These are phyloP conservation scores for Zelostemma sp. DNA, from an alignment of 1,140 invertebrate genomes.

Conservation along the genomic window DNA sequence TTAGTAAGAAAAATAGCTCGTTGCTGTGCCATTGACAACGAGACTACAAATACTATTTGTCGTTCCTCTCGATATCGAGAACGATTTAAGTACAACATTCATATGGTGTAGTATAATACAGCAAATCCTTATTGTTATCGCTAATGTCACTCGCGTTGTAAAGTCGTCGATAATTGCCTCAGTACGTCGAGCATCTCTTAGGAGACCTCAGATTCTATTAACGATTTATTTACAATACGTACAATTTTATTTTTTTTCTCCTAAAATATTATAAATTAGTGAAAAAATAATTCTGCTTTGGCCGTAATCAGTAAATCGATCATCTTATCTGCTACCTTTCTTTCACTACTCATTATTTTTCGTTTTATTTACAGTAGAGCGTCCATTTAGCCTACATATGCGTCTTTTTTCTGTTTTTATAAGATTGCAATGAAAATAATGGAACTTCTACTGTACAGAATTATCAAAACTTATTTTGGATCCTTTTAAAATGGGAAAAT, in stretches of 20 bases:
- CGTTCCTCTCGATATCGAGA: neutral
- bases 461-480: no score
- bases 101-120: conserved; percentile 38
- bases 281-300: conserved; percentile 70
- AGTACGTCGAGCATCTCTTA: conserved; percentile 22
- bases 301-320: conserved; percentile 62
- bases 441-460: no score
- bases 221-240: conserved; percentile 63
- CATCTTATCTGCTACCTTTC: conserved; percentile 13
- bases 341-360: conserved; percentile 7
- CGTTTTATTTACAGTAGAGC: neutral
- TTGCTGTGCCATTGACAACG: neutral
- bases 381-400: neutral
- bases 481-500: no score
- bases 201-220: conserved; percentile 15
- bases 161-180: conserved; percentile 30
- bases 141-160: conserved; percentile 2
- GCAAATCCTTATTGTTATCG: conserved; percentile 19
- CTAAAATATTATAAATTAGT: conserved; percentile 61
- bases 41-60: conserved; percentile 2
- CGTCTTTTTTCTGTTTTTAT: neutral
- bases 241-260: conserved; percentile 47
- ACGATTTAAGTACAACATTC: conserved; percentile 14
- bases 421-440: neutral
- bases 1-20: conserved; percentile 6